Percentiles rank a stretch among this genome's conserved stretches.
phyloP scores from a whole-genome alignment of 2,797 vertebrate genomes.

The Micromesistius poutassou region DNA sequence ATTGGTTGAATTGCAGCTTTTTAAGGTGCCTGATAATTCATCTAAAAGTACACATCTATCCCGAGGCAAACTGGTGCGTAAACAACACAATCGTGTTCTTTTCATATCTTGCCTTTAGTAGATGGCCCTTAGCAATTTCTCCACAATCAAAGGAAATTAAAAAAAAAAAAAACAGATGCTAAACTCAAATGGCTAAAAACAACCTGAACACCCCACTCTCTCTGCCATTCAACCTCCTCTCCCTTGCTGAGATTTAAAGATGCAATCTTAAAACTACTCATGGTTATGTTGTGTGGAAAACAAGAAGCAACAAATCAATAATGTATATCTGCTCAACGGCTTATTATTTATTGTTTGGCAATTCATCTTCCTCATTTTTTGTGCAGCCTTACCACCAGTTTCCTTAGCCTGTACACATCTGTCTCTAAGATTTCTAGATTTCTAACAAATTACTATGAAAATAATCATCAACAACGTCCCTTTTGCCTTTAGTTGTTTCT shows the following conservation, averaged over 20 bases:
- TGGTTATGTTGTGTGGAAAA: background rate
- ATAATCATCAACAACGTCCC: background rate
- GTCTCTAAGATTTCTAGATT: no score
- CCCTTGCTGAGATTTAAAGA: background rate
- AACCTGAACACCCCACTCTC: background rate
- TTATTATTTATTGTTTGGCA: no score
- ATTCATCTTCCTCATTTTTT: background rate
- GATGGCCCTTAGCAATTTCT: background rate
- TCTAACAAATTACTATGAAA: no score
- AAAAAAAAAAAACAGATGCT: background rate
- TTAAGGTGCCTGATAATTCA: background rate
- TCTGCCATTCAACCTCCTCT: background rate
- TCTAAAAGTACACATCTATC: background rate
- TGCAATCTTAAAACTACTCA: background rate
- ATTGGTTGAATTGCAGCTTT: background rate
- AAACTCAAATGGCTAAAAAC: background rate
- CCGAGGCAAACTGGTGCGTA: background rate
- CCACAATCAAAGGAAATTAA: background rate
- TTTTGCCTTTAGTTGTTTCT: slow-evolving; percentile 3
- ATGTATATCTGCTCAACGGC: background rate
- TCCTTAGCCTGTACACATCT: background rate
- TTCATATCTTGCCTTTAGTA: slow-evolving; percentile 1
- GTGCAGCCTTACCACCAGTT: background rate
- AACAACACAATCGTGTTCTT: background rate
- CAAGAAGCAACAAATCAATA: background rate